Evolutionary conservation across 2,113 vertebrate genomes (phyloP).

Genomic region (Bambusicola thoracicus): DNA sequence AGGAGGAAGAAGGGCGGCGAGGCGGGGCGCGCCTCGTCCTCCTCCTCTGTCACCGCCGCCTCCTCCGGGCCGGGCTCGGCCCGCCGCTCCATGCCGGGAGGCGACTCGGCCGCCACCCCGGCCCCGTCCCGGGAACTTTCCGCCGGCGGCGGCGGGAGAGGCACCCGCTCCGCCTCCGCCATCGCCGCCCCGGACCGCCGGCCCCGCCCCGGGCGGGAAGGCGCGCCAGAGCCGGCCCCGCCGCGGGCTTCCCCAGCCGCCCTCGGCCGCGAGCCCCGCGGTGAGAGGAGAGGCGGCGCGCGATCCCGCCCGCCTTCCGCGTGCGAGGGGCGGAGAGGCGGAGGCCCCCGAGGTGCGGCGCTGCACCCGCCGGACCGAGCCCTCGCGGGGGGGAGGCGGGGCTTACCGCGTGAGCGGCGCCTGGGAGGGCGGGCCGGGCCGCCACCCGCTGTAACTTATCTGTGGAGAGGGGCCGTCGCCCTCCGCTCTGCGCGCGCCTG

Average conservation of each 20-base stretch:
- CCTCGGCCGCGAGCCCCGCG: background rate
- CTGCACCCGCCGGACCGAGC: no score
- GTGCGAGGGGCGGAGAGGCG: background rate
- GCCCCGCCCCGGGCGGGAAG: constrained; percentile 52
- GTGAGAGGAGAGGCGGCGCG: no score
- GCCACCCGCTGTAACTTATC: background rate
- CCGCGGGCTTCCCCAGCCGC: constrained; percentile 6
- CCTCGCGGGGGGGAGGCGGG: no score
- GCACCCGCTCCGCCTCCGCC: background rate
- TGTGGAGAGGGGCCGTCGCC: accelerated
- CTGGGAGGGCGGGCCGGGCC: background rate
- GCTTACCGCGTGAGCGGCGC: background rate
- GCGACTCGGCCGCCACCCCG: background rate
- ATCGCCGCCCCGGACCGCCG: background rate
- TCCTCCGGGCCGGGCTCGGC: background rate
- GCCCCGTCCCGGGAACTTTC: background rate
- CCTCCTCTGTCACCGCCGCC: background rate
- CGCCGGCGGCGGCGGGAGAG: background rate
- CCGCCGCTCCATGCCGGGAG: background rate
- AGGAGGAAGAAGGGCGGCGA: constrained; percentile 79
- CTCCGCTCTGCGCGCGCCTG: background rate
- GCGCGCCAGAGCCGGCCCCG: constrained; percentile 4
- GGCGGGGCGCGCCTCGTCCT: constrained; percentile 27
- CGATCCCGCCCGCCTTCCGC: background rate
- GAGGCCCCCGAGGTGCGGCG: accelerated